Evolutionary conservation across 2,888 invertebrate genomes (phyloP), one percentile per base, ranked within the genome.

Genomic region (Coelogynopora nodosa): DNA sequence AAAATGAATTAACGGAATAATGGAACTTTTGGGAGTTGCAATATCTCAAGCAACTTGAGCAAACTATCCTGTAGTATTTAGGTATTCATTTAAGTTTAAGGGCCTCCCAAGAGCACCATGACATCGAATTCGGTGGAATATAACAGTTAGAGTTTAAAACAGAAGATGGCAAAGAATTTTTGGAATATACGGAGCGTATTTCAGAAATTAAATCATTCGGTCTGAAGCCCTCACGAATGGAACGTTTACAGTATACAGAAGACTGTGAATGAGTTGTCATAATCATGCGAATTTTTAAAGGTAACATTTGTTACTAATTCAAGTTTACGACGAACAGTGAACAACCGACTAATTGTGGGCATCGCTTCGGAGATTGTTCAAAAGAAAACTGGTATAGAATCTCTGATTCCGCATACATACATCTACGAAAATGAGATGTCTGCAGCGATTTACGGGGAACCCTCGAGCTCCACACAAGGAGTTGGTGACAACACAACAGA

Each of bases 71-170:
- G 5, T 80, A n/a, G 2, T 23, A 80, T 80, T 27, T 80, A 23
- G 80, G 80, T 26, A 2, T 80, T 23, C 80, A 80, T 80, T 80
- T 80, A 29, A 80, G 80, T 27, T 80, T 80, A n/a, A 80, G 80
- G n/a, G 80, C 80, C 29, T 80, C 80, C 23, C 23, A 80, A 80
- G 80, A 80, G 28, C 80, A 80, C 29, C n/a, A 29, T 23, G 80
- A 80, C 29, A 10, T 67, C n/a, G 80, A 80, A 29, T 80, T 10
- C 29, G 80, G 80, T 5, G n/a, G 18, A 49, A 49, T 10, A 5
- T 49, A 10, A 10, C 49, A 49, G 18, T 49, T 49, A 49, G 49
- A 10, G 49, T 18, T 49, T 18, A 49, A 49, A 49, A 49, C n/a
- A n/a, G n/a, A n/a, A n/a, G n/a, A n/a, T n/a, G n/a, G 49, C 49